These are phyloP conservation scores for Tetragnatha montana DNA, from an alignment of 2,888 invertebrate genomes.

Conservation along the genomic window DNA sequence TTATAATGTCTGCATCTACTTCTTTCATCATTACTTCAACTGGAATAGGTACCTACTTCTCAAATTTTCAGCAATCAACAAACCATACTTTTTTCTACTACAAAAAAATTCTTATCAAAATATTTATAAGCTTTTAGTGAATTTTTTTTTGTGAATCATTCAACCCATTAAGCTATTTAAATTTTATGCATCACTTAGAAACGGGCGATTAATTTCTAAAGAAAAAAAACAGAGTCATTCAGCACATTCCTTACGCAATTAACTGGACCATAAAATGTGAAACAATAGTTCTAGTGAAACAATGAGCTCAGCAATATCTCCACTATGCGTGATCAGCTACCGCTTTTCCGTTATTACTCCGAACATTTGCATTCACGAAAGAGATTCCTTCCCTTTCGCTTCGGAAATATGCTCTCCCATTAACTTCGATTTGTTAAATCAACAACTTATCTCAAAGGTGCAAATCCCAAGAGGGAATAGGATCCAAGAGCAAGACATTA, in stretches of 20 bases:
- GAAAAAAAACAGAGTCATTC: neutral
- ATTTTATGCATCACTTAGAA: no score
- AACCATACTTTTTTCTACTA: no score
- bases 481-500: constrained; percentile 55
- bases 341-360: constrained; percentile 24
- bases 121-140: no score
- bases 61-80: no score
- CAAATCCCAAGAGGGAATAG: constrained; percentile 35
- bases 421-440: constrained; percentile 66
- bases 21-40: no score
- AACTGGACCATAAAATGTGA: constrained; percentile 3
- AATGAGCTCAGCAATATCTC: constrained; percentile 2
- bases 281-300: neutral
- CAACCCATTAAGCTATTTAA: no score
- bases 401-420: constrained; percentile 46
- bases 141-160: no score
- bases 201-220: neutral
- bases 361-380: constrained; percentile 44
- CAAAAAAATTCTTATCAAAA: no score
- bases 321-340: constrained; percentile 23
- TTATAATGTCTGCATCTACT: no score
- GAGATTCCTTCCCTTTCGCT: constrained; percentile 28
- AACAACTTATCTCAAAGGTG: constrained; percentile 58
- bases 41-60: no score
- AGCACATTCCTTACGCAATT: constrained; percentile 7